Base-by-base conservation (phyloP, 2,888 invertebrate species). In the Ganaspis brasiliensis region DNA sequence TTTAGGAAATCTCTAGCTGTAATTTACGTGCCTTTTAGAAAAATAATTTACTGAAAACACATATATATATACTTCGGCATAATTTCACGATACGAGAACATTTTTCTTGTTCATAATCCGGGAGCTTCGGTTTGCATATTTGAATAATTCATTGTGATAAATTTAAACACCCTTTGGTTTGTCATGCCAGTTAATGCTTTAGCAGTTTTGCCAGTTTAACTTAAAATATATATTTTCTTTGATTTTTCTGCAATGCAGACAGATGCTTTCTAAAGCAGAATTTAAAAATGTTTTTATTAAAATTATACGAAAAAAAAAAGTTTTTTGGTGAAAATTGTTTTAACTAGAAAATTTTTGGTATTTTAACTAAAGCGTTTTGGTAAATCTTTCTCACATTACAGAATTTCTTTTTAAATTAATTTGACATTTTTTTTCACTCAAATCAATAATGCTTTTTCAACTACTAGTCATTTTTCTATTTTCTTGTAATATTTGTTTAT, bases 81-180 rank as follows among this genome's bases (percentile, higher is more conserved):
- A 40, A 57, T 63, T 63, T 63, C 10, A 37, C 40, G 63, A 40
- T 24, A 40, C 21, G 40, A 63, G 40, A 63, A 63, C 63, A 63
- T 63, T 63, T 63, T 63, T 63, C 61, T 63, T 40, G 40, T 40
- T 63, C 24, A 63, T 63, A 63, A 63, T 63, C 63, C 37, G 63
- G 40, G 3, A n/a, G 40, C 63, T 63, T 63, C 5, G n/a, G 9
- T 45, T 67, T 67, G 24, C 67, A 67, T 67, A 45, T 45, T 49
- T 67, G 67, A 45, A 67, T 67, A 26, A 67, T 45, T 45, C 45
- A 67, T 45, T 45, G 40, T 16, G 67, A 45, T 45, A 26, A 45
- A 45, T 67, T 40, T n/a, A 49, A 67, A 67, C 45, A 45, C 45
- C 67, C 45, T 45, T 67, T 26, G n/a, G 67, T 67, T 67, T 67